Conservation (phyloP, 1,140 invertebrate genomes). For the Drosophila pandora region DNA sequence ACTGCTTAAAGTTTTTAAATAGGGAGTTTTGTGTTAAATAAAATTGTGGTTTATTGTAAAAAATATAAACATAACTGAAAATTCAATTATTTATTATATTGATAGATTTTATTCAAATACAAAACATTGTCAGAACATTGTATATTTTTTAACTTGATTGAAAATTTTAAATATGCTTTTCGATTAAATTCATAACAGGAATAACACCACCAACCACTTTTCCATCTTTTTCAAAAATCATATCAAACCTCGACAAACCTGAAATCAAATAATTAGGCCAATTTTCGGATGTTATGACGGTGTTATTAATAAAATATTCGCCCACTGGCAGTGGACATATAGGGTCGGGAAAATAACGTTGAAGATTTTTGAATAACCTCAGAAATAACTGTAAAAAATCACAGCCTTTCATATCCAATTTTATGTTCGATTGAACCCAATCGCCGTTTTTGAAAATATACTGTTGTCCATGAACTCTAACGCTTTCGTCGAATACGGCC, state of each 20-base stretch:
- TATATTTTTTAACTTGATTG: no score
- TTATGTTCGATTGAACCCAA: background rate
- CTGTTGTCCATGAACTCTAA: background rate
- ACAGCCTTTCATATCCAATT: background rate
- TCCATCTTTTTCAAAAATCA: background rate
- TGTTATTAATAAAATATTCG: background rate
- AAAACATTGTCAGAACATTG: no score
- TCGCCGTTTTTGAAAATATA: background rate
- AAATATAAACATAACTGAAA: no score
- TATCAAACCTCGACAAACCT: background rate
- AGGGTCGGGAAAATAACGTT: background rate
- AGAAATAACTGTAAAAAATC: background rate
- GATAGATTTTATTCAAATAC: no score
- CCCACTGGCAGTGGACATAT: background rate
- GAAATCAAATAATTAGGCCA: background rate
- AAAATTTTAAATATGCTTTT: background rate
- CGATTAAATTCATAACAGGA: background rate
- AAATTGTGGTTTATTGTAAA: no score
- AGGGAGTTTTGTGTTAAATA: no score
- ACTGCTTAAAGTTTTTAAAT: no score
- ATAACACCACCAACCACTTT: background rate
- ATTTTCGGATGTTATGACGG: background rate
- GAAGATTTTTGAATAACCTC: background rate
- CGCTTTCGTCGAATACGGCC: no score
- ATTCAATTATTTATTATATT: no score